Percentiles rank a stretch among this genome's conserved stretches.
Evolutionary conservation across 2,113 vertebrate genomes (phyloP).

Genomic region (Phalacrocorax pelagicus): DNA sequence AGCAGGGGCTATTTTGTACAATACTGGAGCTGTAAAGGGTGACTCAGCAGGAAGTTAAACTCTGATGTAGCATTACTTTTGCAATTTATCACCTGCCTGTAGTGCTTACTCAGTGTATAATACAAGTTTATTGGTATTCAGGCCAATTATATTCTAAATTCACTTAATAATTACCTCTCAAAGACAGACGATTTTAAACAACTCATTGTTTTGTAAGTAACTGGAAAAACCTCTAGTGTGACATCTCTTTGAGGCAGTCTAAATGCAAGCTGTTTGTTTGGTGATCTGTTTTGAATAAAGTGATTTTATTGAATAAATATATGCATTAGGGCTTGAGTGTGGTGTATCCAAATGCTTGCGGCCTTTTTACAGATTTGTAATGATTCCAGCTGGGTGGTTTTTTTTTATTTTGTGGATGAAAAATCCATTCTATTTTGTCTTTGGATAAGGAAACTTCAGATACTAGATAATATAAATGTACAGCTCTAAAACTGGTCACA

Average conservation of each 20-base stretch:
- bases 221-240: not conserved
- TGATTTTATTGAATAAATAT: not conserved
- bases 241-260: not conserved
- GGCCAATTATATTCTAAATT: slow-evolving; percentile 45
- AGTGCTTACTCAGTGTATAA: slow-evolving; percentile 56
- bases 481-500: not conserved
- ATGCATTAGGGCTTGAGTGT: not conserved
- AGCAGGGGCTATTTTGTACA: slow-evolving; percentile 42
- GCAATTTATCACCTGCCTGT: slow-evolving; percentile 71
- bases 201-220: not conserved
- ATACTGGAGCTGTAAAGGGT: slow-evolving; percentile 45
- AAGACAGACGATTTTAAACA: not conserved
- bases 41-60: slow-evolving; percentile 64
- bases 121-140: slow-evolving; percentile 57
- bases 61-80: slow-evolving; percentile 48
- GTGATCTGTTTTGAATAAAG: slow-evolving; percentile 1
- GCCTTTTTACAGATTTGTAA: not conserved
- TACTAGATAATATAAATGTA: not conserved
- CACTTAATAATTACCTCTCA: slow-evolving; percentile 24
- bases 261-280: not conserved
- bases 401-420: not conserved
- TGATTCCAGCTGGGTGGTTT: not conserved
- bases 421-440: not conserved
- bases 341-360: not conserved
- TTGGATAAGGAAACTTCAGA: not conserved